A percentile compares a stretch with the other conserved stretches of the same genome.
Conservation (phyloP, 1,140 invertebrate genomes). For the Portunus trituberculatus region DNA sequence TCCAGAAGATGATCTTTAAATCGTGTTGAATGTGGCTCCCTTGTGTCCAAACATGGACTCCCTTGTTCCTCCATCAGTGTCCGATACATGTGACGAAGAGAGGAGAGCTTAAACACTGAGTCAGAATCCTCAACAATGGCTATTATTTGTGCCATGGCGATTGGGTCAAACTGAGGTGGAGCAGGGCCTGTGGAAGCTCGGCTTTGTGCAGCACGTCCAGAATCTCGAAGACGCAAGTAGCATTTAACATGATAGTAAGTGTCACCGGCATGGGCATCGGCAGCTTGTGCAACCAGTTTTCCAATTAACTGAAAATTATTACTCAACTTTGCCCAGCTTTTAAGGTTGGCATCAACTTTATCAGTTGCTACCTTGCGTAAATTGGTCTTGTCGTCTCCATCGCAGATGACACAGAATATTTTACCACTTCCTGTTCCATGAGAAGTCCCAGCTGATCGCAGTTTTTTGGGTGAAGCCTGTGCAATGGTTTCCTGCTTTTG, state of each 20-base stretch:
- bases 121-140: conserved; percentile 15
- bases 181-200: conserved; percentile 36
- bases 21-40: conserved; percentile 38
- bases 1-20: too few relatives aligned
- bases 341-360: conserved; percentile 15
- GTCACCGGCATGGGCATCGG: conserved; percentile 8
- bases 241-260: conserved; percentile 24
- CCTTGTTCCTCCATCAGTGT: conserved; percentile 38
- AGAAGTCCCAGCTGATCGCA: conserved; percentile 27
- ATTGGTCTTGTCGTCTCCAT: conserved; percentile 20
- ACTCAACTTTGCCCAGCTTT: conserved; percentile 8
- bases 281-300: conserved; percentile 10
- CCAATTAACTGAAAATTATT: conserved; percentile 25
- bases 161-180: conserved; percentile 45
- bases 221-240: background rate
- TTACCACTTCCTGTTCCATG: background rate
- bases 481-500: conserved; percentile 28
- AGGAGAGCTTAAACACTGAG: conserved; percentile 4
- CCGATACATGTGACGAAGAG: background rate
- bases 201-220: conserved; percentile 15
- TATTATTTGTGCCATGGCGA: conserved; percentile 17
- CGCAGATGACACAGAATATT: background rate
- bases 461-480: conserved; percentile 25
- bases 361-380: conserved; percentile 35
- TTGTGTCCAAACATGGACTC: background rate